Evolutionary conservation across 2,888 invertebrate species (phyloP).

Genomic region (Bombylius major): DNA sequence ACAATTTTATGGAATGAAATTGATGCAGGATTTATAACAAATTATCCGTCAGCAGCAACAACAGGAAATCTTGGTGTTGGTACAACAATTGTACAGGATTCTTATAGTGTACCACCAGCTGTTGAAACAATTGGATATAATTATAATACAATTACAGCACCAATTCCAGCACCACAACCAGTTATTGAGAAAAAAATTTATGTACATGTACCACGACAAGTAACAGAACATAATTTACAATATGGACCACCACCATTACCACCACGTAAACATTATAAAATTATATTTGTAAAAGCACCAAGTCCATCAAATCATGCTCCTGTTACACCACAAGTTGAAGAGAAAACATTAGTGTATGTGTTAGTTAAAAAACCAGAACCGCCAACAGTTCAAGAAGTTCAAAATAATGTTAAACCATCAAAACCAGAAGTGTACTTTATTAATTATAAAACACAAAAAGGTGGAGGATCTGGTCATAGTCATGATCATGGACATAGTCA

Average conservation of each 20-base stretch:
- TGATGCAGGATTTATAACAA: background rate
- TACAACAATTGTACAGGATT: background rate
- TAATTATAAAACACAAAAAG: constrained; percentile 49
- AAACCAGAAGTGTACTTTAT: constrained; percentile 61
- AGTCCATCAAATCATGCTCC: constrained; percentile 41
- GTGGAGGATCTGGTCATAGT: background rate
- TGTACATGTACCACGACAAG: constrained; percentile 73
- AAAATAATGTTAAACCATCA: constrained; percentile 45
- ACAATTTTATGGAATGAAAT: background rate
- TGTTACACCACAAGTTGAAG: constrained; percentile 49
- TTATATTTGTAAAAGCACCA: constrained; percentile 58
- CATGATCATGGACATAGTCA: background rate
- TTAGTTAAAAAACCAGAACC: constrained; percentile 58
- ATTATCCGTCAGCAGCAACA: background rate
- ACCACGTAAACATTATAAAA: constrained; percentile 60
- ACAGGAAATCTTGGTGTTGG: background rate
- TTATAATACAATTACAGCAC: background rate
- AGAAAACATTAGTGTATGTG: constrained; percentile 57
- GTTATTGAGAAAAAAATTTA: constrained; percentile 73
- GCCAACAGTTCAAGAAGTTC: constrained; percentile 46
- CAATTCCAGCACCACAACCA: constrained; percentile 27
- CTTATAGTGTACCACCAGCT: background rate
- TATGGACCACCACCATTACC: constrained; percentile 45
- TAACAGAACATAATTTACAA: constrained; percentile 42
- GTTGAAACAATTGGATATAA: background rate